Percentiles rank a stretch among this genome's conserved stretches.
Evolutionary conservation across 2,113 vertebrate genomes (phyloP).

Genomic region (Lontra canadensis): DNA sequence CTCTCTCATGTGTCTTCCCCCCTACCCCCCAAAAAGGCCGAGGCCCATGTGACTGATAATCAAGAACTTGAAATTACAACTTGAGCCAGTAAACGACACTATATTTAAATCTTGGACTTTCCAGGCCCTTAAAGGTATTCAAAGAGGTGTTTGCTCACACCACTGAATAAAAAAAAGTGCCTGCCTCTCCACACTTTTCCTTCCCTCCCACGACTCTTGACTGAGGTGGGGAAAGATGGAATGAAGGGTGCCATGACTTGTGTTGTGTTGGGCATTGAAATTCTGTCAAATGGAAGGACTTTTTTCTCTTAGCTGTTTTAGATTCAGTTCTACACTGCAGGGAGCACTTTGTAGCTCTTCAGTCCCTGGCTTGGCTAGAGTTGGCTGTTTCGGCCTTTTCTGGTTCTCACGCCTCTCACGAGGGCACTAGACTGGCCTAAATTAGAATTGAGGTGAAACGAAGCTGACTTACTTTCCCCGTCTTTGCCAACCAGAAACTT

Average conservation of each 20-base stretch:
- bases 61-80: neutral
- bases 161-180: neutral
- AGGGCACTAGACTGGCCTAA: neutral
- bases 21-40: neutral
- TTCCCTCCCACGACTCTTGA: neutral
- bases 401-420: neutral
- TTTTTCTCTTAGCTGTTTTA: neutral
- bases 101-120: neutral
- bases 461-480: neutral
- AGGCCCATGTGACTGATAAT: neutral
- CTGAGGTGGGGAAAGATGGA: neutral
- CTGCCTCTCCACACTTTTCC: neutral
- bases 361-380: neutral
- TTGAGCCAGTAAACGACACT: neutral
- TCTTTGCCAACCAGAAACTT: neutral
- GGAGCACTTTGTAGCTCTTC: neutral
- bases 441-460: neutral
- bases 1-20: neutral
- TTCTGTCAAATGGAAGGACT: neutral
- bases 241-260: neutral
- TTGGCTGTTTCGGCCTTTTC: neutral
- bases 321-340: neutral
- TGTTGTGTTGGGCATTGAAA: neutral
- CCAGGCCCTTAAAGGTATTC: neutral
- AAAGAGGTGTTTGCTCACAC: neutral